These are phyloP conservation scores for Mystacornis crossleyi DNA, from an alignment of 2,113 vertebrate genomes.

Conservation along the genomic window DNA sequence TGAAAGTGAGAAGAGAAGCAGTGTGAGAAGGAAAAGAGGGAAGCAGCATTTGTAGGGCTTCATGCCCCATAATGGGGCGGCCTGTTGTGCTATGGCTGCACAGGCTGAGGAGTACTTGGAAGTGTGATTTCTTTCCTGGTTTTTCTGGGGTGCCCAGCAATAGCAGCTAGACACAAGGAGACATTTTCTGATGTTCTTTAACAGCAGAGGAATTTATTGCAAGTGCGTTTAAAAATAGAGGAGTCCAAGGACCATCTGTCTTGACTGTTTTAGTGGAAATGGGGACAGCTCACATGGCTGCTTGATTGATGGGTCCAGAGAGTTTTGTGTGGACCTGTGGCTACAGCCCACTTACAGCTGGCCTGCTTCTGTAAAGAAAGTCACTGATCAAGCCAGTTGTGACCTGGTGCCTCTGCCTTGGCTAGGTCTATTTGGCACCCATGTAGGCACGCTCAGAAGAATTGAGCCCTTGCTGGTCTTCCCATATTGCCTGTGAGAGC, in stretches of 20 bases:
- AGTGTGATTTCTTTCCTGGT: neutral
- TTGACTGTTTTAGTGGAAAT: neutral
- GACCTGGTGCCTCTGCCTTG: neutral
- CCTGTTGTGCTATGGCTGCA: neutral
- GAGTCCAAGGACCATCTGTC: neutral
- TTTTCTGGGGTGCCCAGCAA: neutral
- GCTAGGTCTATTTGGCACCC: neutral
- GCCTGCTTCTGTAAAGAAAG: neutral
- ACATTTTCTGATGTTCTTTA: neutral
- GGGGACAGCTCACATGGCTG: neutral
- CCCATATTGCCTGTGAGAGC: neutral
- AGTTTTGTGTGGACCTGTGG: neutral
- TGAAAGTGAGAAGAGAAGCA: neutral
- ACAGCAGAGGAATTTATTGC: neutral
- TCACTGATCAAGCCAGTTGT: neutral
- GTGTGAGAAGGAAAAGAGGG: neutral
- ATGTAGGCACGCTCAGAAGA: neutral
- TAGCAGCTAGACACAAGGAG: neutral
- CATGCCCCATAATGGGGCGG: neutral
- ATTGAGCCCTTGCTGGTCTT: neutral
- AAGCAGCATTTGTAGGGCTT: neutral
- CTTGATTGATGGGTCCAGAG: neutral
- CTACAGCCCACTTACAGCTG: neutral
- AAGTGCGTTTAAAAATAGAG: neutral
- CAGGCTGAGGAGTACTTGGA: neutral